phyloP scores from a whole-genome alignment of 2,113 vertebrate genomes.

The Datnioides undecimradiatus region DNA sequence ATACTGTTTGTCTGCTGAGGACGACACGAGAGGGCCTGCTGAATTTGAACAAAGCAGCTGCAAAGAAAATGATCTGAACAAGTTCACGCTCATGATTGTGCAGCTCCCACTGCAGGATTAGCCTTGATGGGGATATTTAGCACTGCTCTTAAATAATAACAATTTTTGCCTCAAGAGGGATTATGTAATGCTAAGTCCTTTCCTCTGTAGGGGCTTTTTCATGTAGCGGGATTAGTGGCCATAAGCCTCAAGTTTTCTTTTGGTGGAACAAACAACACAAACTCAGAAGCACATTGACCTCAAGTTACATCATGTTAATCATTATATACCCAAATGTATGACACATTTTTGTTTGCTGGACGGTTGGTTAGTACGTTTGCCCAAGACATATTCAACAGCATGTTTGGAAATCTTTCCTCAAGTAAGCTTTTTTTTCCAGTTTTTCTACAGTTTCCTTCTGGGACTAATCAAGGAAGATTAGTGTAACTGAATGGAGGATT shows the following conservation, averaged over 20 bases:
- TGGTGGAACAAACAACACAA: conserved; percentile 27
- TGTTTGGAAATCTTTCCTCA: background rate
- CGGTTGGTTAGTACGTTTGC: conserved; percentile 5
- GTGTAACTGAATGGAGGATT: conserved; percentile 7
- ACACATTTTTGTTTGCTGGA: background rate
- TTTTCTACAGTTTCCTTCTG: background rate
- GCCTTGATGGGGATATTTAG: conserved; percentile 45
- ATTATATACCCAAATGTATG: background rate
- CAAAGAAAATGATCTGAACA: background rate
- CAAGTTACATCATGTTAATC: background rate
- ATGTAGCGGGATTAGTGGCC: conserved; percentile 38
- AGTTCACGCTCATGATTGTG: background rate
- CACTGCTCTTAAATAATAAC: conserved; percentile 12
- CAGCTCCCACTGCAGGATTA: conserved; percentile 39
- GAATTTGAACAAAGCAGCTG: background rate
- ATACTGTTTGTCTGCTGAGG: background rate
- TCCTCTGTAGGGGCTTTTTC: conserved; percentile 27
- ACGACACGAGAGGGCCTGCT: background rate
- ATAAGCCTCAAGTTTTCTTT: conserved; percentile 33
- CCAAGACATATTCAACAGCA: background rate
- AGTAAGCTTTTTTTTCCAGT: background rate
- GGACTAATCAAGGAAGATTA: conserved; percentile 22
- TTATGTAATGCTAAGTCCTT: conserved; percentile 44
- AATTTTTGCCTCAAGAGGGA: conserved; percentile 17
- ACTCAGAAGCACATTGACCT: conserved; percentile 10